Evolutionary conservation across 2,797 vertebrate genomes (phyloP), one percentile per base, ranked within the genome.

Genomic region (Ammospiza maritima): DNA sequence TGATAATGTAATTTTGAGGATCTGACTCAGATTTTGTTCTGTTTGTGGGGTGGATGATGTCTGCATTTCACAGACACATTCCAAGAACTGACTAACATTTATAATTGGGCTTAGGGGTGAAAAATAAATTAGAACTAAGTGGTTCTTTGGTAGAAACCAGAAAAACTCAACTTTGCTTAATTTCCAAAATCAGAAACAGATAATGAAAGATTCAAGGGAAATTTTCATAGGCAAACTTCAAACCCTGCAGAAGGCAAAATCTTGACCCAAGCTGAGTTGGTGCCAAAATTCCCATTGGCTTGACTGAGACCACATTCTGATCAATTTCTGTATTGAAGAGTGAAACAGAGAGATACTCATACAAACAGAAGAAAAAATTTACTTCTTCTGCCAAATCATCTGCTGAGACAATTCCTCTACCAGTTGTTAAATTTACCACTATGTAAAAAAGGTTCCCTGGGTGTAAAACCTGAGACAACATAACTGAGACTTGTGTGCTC

Each of bases 21-120:
- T 80, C 87, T 95, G 93, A 96, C 87, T 96, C 95, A 96, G 92
- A 54, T 93, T 93, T 72, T 69, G 48, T 79, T 88, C 88, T 89
- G 42, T 61, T 78, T 47, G 76, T 64, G 86, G 77, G 67, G 74
- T 44, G 44, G 86, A 78, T 69, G 85, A 30, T 65, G 76, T 82
- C 32, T 89, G 77, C 88, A 76, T 74, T 90, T 90, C 84, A 90
- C 15, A 71, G 67, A 83, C 71, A 48, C 29, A 73, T 70, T 94
- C 79, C 54, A 88, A 88, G 83, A 81, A 85, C 67, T 94, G 94
- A 93, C 62, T 95, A 95, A 93, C 80, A 64, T 42, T 64, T 76
- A 32, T 32, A 73, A 88, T 10, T 67, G 13, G 64, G 38, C 64
- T 91, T 53, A 48, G 34, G 36, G 71, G 48, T 73, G 40, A 86